A percentile compares a stretch with the other conserved stretches of the same genome.
These are phyloP conservation scores for Rhynchonema sp. DNA, from an alignment of 2,888 invertebrate species.

Conservation along the genomic window DNA sequence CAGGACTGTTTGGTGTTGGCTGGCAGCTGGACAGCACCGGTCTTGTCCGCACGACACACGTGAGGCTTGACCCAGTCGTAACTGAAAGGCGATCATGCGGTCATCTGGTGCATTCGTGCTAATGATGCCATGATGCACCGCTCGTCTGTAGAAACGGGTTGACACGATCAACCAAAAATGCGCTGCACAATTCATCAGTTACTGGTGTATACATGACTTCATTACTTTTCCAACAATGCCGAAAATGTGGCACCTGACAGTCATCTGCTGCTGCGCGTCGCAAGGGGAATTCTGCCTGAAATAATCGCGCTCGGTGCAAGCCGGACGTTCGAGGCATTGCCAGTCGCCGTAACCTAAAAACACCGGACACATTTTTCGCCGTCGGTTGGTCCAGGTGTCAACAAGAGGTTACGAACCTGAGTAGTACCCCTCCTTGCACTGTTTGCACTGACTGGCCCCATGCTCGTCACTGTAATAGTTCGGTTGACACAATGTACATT, in stretches of 20 bases:
- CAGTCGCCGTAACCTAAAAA: background rate
- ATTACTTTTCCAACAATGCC: too few relatives aligned
- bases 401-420: constrained; percentile 15
- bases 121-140: too few relatives aligned
- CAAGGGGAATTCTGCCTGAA: constrained; percentile 14
- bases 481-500: constrained; percentile 34
- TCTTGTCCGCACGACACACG: constrained; percentile 35
- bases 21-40: constrained; percentile 32
- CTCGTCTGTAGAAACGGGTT: too few relatives aligned
- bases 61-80: constrained; percentile 39
- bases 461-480: constrained; percentile 34
- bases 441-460: constrained; percentile 30
- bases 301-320: constrained; percentile 37
- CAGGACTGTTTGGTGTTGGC: constrained; percentile 25
- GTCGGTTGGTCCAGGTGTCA: background rate
- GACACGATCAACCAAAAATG: too few relatives aligned
- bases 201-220: too few relatives aligned
- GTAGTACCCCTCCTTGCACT: constrained; percentile 28
- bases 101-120: too few relatives aligned
- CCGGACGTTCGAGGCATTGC: constrained; percentile 32
- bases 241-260: too few relatives aligned
- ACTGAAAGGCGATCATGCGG: too few relatives aligned
- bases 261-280: constrained; percentile 27
- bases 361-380: too few relatives aligned
- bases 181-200: too few relatives aligned